These are phyloP conservation scores for Xylota segnis DNA, from an alignment of 2,888 invertebrate species.

Conservation along the genomic window DNA sequence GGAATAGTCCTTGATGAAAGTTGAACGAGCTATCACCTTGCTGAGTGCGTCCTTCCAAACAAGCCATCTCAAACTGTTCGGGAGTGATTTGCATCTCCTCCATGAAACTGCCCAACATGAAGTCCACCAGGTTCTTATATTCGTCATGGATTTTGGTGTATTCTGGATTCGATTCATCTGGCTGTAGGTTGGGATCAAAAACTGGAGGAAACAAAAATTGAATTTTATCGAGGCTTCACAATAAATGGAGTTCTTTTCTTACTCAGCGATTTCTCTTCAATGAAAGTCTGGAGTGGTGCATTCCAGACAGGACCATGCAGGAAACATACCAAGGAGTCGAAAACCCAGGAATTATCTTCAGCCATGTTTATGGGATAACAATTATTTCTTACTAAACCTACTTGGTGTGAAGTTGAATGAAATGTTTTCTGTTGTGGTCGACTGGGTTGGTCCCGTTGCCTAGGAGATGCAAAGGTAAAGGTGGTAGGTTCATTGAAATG, in stretches of 20 bases:
- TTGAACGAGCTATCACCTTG: constrained; percentile 85
- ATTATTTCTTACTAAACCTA: constrained; percentile 12
- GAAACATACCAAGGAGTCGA: constrained; percentile 95
- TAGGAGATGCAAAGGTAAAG: neutral
- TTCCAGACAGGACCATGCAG: constrained; percentile 97
- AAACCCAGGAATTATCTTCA: constrained; percentile 93
- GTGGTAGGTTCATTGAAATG: neutral
- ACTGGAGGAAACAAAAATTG: constrained; percentile 85
- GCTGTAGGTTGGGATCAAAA: constrained; percentile 91
- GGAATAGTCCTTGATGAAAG: constrained; percentile 87
- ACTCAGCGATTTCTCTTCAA: constrained; percentile 97
- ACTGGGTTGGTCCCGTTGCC: constrained; percentile 7
- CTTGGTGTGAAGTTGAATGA: constrained; percentile 7
- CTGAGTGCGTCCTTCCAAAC: constrained; percentile 85
- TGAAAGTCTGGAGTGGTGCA: constrained; percentile 94
- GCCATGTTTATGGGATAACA: constrained; percentile 79
- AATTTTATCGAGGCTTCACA: neutral
- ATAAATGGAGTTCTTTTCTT: constrained; percentile 85
- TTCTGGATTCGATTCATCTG: constrained; percentile 88
- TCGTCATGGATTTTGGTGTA: constrained; percentile 92
- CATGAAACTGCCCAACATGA: constrained; percentile 95
- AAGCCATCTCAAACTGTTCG: constrained; percentile 94
- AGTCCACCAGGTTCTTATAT: constrained; percentile 95
- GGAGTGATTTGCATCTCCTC: constrained; percentile 95
- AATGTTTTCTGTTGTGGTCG: constrained; percentile 49